Conservation (phyloP, 1,140 invertebrate species). For the Metopolophium dirhodum region DNA sequence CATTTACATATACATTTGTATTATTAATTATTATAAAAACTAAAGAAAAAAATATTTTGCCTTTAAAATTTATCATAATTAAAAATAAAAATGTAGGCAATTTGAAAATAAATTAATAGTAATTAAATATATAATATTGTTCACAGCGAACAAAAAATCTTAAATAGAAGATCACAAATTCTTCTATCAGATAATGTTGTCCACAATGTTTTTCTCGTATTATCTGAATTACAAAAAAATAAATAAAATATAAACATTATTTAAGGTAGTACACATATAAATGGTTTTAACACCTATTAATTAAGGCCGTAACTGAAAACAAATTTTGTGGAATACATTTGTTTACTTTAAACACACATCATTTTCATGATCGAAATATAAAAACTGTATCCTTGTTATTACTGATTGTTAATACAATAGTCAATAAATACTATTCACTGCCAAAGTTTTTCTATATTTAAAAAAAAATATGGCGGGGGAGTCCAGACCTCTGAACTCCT, state of each 20-base stretch:
- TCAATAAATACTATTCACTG: no score
- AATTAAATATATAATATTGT: constrained; percentile 16
- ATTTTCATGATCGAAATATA: no score
- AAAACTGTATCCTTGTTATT: no score
- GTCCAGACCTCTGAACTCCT: no score
- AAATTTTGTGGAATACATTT: no score
- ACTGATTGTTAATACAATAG: no score
- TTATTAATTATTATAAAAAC: not conserved
- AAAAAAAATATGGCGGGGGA: no score
- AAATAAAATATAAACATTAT: not conserved
- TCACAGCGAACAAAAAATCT: not conserved
- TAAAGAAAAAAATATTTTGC: not conserved
- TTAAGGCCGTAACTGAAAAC: not conserved
- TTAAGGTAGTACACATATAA: not conserved
- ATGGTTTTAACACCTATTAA: not conserved
- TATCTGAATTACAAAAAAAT: not conserved
- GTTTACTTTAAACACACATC: no score
- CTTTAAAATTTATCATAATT: constrained; percentile 1
- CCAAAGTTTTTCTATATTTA: no score
- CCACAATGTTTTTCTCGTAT: not conserved
- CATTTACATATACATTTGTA: not conserved
- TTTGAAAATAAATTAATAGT: constrained; percentile 9
- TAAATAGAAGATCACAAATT: not conserved
- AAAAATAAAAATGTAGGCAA: not conserved
- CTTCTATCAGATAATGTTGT: not conserved